A percentile compares a stretch with the other conserved stretches of the same genome.
These are phyloP conservation scores for Microtus richardsoni DNA, from an alignment of 2,113 vertebrate genomes.

Conservation along the genomic window DNA sequence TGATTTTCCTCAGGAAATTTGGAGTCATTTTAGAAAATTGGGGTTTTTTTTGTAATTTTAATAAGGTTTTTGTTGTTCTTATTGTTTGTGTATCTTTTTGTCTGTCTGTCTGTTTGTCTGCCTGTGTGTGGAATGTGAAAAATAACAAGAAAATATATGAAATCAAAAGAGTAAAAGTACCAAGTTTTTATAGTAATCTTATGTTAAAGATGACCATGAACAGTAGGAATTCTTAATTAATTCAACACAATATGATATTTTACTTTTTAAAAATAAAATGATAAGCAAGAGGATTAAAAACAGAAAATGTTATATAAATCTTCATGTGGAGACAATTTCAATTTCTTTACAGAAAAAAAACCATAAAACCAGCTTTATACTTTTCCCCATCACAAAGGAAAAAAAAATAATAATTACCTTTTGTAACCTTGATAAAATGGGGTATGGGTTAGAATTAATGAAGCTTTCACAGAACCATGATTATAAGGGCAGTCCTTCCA, in stretches of 20 bases:
- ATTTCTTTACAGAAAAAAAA: background rate
- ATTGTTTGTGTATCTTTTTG: background rate
- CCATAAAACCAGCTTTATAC: background rate
- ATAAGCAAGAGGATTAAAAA: background rate
- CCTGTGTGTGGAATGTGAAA: background rate
- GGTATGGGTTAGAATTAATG: background rate
- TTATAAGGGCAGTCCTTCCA: background rate
- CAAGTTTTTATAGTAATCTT: background rate
- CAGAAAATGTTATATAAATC: background rate
- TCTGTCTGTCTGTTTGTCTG: background rate
- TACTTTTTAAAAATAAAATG: background rate
- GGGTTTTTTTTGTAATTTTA: background rate
- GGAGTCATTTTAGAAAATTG: background rate
- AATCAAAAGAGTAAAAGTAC: background rate
- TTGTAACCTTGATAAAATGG: background rate
- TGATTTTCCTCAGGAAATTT: background rate
- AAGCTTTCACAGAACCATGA: background rate
- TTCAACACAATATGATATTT: background rate
- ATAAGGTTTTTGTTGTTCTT: background rate
- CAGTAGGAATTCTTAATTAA: background rate
- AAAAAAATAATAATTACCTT: background rate
- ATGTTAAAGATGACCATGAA: too few species aligned
- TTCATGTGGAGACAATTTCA: background rate
- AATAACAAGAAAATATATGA: background rate
- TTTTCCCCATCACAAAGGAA: background rate